A percentile compares a stretch with the other conserved stretches of the same genome.
phyloP scores from a whole-genome alignment of 2,113 vertebrate genomes.

The Corythoichthys intestinalis region DNA sequence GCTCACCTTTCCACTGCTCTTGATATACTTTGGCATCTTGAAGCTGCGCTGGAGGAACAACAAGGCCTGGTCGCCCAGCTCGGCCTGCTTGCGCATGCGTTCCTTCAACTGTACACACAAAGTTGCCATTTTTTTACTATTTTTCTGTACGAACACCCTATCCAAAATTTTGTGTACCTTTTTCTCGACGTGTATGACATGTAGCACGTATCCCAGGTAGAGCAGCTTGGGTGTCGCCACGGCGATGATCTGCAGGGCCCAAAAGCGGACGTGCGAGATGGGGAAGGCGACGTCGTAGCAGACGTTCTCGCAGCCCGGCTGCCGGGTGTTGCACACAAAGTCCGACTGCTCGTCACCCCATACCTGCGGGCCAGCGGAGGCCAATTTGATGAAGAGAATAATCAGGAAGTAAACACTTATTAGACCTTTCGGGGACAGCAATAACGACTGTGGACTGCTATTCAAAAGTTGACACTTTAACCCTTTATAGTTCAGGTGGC shows the following conservation, averaged over 20 bases:
- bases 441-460: no score
- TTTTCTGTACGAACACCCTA: no score
- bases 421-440: no score
- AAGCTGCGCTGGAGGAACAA: conserved; percentile 54
- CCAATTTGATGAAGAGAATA: not conserved
- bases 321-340: conserved; percentile 93
- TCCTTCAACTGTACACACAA: conserved; percentile 62
- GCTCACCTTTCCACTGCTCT: conserved; percentile 74
- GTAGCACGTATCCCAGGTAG: conserved; percentile 91
- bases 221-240: conserved; percentile 91
- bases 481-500: no score
- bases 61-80: conserved; percentile 53
- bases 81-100: conserved; percentile 63
- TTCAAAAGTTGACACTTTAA: no score
- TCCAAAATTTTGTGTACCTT: conserved; percentile 54
- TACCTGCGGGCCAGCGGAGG: conserved; percentile 50
- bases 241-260: conserved; percentile 95
- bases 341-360: conserved; percentile 96
- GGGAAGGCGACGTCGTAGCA: conserved; percentile 96
- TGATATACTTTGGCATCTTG: conserved; percentile 77
- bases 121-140: no score
- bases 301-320: conserved; percentile 94
- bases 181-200: conserved; percentile 86
- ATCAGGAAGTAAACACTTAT: no score
- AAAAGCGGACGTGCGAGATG: conserved; percentile 96